A percentile compares a stretch with the other conserved stretches of the same genome.
Evolutionary conservation across 92 coral and sea anemone species (phyloP).

Genomic region (Bergia puertoricense): DNA sequence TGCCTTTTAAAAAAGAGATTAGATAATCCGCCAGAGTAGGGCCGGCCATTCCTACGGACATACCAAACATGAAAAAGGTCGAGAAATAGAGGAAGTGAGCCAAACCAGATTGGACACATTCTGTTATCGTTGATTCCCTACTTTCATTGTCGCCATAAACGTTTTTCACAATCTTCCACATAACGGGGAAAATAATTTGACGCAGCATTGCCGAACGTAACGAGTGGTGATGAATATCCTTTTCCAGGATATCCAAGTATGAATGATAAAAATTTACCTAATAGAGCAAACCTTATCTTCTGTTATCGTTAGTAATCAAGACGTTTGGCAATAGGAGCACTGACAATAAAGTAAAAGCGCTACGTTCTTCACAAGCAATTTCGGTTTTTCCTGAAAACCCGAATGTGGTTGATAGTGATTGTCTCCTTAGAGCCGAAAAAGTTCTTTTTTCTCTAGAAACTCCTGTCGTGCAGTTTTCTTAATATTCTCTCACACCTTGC

Average conservation of each 20-base stretch:
- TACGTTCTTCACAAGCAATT: too few relatives aligned
- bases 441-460: too few relatives aligned
- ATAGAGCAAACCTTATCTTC: too few relatives aligned
- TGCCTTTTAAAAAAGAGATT: conserved; percentile 61
- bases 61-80: conserved; percentile 86
- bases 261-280: not conserved
- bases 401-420: too few relatives aligned
- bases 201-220: conserved; percentile 57
- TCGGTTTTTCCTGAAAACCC: too few relatives aligned
- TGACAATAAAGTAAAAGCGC: too few relatives aligned
- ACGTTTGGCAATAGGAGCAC: too few relatives aligned
- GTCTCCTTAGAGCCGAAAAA: too few relatives aligned
- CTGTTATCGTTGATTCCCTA: not conserved
- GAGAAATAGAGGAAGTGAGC: conserved; percentile 72
- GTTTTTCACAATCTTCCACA: conserved; percentile 54
- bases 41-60: conserved; percentile 93
- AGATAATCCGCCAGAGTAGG: conserved; percentile 85
- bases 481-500: too few relatives aligned
- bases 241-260: too few relatives aligned
- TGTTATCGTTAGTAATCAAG: too few relatives aligned
- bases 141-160: conserved; percentile 31
- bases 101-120: conserved; percentile 23
- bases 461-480: too few relatives aligned
- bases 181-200: conserved; percentile 64
- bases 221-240: not conserved